Base-by-base conservation (phyloP, 2,888 invertebrate species). In the Tiphia femorata region DNA sequence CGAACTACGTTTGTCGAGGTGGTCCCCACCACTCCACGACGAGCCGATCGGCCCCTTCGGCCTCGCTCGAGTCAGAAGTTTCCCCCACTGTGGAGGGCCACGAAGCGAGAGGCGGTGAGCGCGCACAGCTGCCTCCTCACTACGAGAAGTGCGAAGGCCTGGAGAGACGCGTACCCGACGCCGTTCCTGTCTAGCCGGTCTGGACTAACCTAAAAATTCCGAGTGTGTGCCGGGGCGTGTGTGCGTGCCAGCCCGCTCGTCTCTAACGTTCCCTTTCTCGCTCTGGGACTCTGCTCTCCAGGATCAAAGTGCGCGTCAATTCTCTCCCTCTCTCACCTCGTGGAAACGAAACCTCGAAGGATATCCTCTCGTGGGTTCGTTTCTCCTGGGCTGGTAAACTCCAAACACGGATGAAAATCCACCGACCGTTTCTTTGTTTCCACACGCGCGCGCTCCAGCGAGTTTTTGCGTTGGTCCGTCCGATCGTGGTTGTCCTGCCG, bases 111-210 rank as follows among this genome's bases (percentile, higher is more conserved):
- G 33, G 42, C 62, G 59, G 35, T 37, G 37, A 46, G 61, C 54
- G 55, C 47, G 58, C 60, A 72, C 72, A 69, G 67, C 71, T 70
- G 70, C 70, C 60, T 62, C 60, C n/a, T n/a, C n/a, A n/a, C n/a
- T 62, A 54, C 52, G 62, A 43, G 57, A 57, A 67, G 53, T 56
- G 58, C 70, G 65, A 61, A 46, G 29, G 51, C n/a, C 55, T 42
- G 65, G 50, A 67, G 65, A 67, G 59, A 65, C 67, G 67, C 67
- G 69, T 55, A 65, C 47, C 19, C 67, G 54, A 66, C 68, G 67
- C 61, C 57, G 60, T 57, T 58, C 44, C 49, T 27, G 65, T 58
- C 50, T 41, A 44, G 58, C 48, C 53, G 64, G 47, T 17, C 10
- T 12, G 40, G 12, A 40, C 5, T 23, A 40, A 20, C 23, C 25